phyloP scores from a whole-genome alignment of 2,888 invertebrate species.

The Drymonia ruficornis region DNA sequence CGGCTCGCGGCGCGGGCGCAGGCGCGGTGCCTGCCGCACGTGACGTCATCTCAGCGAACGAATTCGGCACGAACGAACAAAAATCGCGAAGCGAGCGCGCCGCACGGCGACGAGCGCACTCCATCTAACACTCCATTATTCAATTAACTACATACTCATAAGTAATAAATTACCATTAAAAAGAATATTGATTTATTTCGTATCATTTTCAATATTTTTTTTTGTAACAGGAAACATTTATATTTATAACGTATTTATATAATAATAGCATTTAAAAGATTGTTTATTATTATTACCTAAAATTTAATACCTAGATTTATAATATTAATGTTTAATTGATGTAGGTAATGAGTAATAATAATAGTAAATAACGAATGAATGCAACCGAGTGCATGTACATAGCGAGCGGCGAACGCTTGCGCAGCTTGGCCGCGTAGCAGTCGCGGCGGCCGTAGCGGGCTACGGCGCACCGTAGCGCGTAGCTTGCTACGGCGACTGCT shows the following conservation, averaged over 20 bases:
- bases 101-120: constrained; percentile 71
- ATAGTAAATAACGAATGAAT: constrained; percentile 80
- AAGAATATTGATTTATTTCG: constrained; percentile 84
- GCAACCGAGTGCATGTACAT: constrained; percentile 77
- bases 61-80: constrained; percentile 74
- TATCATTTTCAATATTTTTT: constrained; percentile 84
- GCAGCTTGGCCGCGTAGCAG: constrained; percentile 47
- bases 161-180: constrained; percentile 84
- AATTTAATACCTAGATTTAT: constrained; percentile 84
- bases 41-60: constrained; percentile 69
- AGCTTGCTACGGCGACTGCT: constrained; percentile 30
- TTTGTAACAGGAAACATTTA: constrained; percentile 86
- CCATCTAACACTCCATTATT: constrained; percentile 80
- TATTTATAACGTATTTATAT: constrained; percentile 86
- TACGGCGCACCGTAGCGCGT: constrained; percentile 37
- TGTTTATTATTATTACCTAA: constrained; percentile 86
- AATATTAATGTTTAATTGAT: constrained; percentile 85
- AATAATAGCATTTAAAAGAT: constrained; percentile 86
- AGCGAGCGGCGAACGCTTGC: constrained; percentile 60
- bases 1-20: constrained; percentile 32
- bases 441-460: constrained; percentile 36
- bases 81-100: constrained; percentile 79
- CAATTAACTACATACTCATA: constrained; percentile 84
- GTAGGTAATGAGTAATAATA: constrained; percentile 82
- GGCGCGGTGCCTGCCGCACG: constrained; percentile 40